These are phyloP conservation scores for Crotophaga sulcirostris DNA, from an alignment of 2,113 vertebrate species.

Conservation along the genomic window DNA sequence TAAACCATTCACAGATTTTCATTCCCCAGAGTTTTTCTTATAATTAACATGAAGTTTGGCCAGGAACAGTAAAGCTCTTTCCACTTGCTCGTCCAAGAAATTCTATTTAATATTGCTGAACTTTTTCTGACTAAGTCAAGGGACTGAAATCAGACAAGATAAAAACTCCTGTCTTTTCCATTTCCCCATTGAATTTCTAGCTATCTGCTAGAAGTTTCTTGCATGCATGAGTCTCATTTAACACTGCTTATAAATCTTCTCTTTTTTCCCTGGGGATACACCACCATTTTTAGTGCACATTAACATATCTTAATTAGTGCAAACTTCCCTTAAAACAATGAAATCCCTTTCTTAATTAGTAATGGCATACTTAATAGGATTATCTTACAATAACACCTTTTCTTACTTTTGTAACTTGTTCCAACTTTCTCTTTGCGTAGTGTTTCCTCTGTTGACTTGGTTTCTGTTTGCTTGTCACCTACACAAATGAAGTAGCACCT, in stretches of 20 bases:
- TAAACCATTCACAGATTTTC: neutral
- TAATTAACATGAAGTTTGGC: constrained; percentile 1
- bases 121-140: neutral
- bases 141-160: neutral
- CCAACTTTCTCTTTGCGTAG: neutral
- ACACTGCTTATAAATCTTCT: neutral
- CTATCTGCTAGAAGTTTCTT: neutral
- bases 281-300: neutral
- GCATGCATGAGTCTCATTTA: neutral
- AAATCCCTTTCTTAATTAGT: neutral
- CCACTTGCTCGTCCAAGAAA: neutral
- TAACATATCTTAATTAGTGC: neutral
- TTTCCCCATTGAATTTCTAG: neutral
- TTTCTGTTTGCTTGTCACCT: neutral
- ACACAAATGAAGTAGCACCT: neutral
- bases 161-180: neutral
- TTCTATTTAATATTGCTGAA: constrained; percentile 7
- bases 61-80: neutral
- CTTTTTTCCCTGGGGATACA: neutral
- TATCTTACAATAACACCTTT: neutral
- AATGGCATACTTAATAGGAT: neutral
- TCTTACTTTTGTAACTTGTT: neutral
- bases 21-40: neutral
- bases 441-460: neutral
- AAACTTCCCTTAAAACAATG: neutral